phyloP scores from a whole-genome alignment of 2,797 vertebrate species.

The Anabas testudineus region DNA sequence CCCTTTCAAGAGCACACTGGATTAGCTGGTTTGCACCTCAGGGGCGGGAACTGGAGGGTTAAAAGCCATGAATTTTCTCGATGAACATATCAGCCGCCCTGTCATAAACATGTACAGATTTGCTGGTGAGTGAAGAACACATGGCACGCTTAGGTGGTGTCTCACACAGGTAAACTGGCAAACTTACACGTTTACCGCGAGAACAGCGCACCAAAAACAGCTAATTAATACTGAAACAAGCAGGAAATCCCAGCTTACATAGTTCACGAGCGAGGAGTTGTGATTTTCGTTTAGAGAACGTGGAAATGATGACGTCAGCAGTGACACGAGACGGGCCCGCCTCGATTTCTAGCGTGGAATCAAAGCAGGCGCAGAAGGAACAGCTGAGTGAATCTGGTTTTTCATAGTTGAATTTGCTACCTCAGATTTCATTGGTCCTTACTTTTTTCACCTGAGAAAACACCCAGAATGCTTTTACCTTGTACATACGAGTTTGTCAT shows the following conservation, averaged over 20 bases:
- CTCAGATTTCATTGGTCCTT: conserved; percentile 76
- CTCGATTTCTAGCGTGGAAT: conserved; percentile 27
- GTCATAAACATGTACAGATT: conserved; percentile 67
- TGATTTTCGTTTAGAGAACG: background rate
- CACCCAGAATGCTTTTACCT: conserved; percentile 63
- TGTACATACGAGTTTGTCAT: conserved; percentile 61
- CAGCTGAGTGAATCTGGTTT: conserved; percentile 30
- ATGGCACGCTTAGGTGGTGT: conserved; percentile 42
- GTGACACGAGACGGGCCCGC: background rate
- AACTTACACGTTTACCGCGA: conserved; percentile 48
- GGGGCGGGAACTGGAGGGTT: conserved; percentile 70
- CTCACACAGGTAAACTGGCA: conserved; percentile 72
- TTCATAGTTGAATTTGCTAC: conserved; percentile 78
- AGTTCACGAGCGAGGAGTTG: conserved; percentile 9
- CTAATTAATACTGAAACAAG: background rate
- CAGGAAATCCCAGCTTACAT: conserved; percentile 22
- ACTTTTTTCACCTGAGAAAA: conserved; percentile 45
- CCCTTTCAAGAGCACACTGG: conserved; percentile 71
- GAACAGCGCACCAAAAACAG: conserved; percentile 29
- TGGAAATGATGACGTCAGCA: conserved; percentile 2
- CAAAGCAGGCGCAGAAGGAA: conserved; percentile 5
- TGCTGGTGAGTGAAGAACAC: conserved; percentile 53
- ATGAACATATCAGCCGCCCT: conserved; percentile 83
- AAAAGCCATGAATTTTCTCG: conserved; percentile 82
- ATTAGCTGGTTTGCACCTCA: conserved; percentile 78